phyloP scores from a whole-genome alignment of 1,140 invertebrate genomes.

The Luehdorfia chinensis region DNA sequence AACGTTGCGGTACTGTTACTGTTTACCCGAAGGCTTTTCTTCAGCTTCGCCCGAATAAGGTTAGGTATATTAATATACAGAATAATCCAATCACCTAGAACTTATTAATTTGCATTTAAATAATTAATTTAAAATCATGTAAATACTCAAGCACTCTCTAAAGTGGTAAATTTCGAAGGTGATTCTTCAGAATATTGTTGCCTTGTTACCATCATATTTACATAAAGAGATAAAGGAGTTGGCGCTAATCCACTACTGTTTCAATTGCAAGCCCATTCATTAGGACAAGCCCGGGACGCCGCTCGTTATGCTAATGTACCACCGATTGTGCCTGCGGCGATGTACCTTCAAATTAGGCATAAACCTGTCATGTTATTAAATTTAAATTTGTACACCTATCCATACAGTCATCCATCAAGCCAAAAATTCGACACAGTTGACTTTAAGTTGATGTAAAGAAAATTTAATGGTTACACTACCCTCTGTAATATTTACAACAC shows the following conservation, averaged over 20 bases:
- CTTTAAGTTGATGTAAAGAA: not conserved
- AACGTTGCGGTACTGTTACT: no score
- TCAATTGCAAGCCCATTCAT: slow-evolving; percentile 53
- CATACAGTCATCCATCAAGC: slow-evolving; percentile 10
- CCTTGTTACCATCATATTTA: slow-evolving; percentile 27
- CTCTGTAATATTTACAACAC: no score
- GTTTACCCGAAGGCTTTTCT: no score
- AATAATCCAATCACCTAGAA: no score
- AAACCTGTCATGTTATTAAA: slow-evolving; percentile 19
- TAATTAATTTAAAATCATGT: no score
- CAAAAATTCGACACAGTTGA: not conserved
- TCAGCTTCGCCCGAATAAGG: no score
- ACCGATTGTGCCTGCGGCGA: slow-evolving; percentile 29
- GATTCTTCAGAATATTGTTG: slow-evolving; percentile 7
- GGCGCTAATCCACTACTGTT: slow-evolving; percentile 52
- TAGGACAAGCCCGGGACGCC: slow-evolving; percentile 30
- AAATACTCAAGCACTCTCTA: no score
- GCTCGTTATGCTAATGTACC: slow-evolving; percentile 47
- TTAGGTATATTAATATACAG: no score
- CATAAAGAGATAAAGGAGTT: slow-evolving; percentile 48
- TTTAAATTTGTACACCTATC: slow-evolving; percentile 13
- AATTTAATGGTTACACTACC: slow-evolving; percentile 4
- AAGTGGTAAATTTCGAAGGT: not conserved
- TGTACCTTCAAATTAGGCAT: slow-evolving; percentile 15
- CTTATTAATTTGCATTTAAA: no score